Evolutionary conservation across 2,797 vertebrate species (phyloP).

Genomic region (Coregonus suidteri): DNA sequence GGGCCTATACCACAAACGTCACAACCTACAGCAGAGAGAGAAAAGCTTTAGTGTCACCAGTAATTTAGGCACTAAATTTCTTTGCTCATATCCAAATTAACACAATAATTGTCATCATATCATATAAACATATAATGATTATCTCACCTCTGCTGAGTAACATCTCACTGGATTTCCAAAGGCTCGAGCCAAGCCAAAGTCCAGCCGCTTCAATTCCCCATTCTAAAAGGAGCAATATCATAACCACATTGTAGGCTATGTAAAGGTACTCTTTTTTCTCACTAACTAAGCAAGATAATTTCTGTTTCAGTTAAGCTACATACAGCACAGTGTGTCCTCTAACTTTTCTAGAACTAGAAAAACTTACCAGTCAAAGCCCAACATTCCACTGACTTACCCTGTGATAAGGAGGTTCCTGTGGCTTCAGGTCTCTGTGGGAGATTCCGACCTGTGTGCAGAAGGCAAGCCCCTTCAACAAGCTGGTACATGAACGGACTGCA

Average conservation of each 20-base stretch:
- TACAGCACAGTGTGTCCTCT: not conserved
- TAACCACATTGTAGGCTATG: not conserved
- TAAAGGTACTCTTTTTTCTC: not conserved
- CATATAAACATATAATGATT: slow-evolving; percentile 24
- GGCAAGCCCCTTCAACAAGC: slow-evolving; percentile 93
- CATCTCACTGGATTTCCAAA: slow-evolving; percentile 96
- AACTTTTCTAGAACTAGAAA: not conserved
- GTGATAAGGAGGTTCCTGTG: slow-evolving; percentile 96
- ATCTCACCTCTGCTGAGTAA: slow-evolving; percentile 92
- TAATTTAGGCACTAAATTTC: not conserved
- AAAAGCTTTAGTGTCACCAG: not conserved
- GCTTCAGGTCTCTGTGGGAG: slow-evolving; percentile 95
- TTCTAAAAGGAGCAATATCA: slow-evolving; percentile 75
- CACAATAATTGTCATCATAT: too few relatives aligned
- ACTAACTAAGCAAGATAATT: too few relatives aligned
- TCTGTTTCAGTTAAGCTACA: too few relatives aligned
- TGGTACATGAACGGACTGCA: slow-evolving; percentile 98
- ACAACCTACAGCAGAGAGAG: slow-evolving; percentile 79
- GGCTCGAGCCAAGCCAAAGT: slow-evolving; percentile 93
- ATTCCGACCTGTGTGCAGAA: slow-evolving; percentile 98
- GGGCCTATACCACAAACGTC: slow-evolving; percentile 96
- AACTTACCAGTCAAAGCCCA: slow-evolving; percentile 19
- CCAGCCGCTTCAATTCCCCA: slow-evolving; percentile 92
- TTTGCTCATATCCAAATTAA: not conserved
- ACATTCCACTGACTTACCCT: slow-evolving; percentile 77